Evolutionary conservation across 2,888 invertebrate species (phyloP), one percentile per base, ranked within the genome.

Genomic region (Halictus quadricinctus): DNA sequence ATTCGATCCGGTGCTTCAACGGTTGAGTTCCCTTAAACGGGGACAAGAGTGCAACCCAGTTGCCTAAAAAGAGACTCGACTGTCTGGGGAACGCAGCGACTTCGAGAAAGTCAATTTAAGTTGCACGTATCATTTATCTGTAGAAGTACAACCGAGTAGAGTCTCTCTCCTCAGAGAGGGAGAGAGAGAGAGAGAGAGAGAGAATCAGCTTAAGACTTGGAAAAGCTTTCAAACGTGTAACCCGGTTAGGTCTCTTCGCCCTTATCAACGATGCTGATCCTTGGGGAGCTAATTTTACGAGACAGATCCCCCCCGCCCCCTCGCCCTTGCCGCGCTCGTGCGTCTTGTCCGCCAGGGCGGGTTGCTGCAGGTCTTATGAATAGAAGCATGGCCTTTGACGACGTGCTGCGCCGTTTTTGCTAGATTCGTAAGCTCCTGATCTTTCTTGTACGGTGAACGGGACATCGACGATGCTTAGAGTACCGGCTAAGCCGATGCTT

Each of bases 181-280:
- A 36, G n/a, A n/a, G 58, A n/a, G 36, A 36, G 36, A 58, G n/a
- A 12, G 36, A 36, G 36, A 36, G 36, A 36, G n/a, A n/a, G 58
- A n/a, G 58, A 21, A 21, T 29, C 69, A 41, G 69, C 41, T 36
- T 69, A 69, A 69, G 41, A 69, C 41, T 41, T 41, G 69, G 10
- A 41, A 64, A 69, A 69, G 36, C 69, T 41, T 69, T 69, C 69
- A 18, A 69, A 36, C 69, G 41, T 69, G 46, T 29, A 43, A 74
- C 72, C 43, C 43, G n/a, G n/a, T 72, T 72, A 41, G 72, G 25
- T 41, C 13, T 72, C n/a, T 72, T 72, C 70, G 70, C 29, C 69
- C 41, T 41, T 69, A 69, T 69, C 21, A 41, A 69, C 36, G 12
- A 69, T 69, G 69, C 69, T 10, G 69, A 41, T 69, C 69, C 69